Percentiles rank a stretch among this genome's conserved stretches.
Conservation (phyloP, 2,797 vertebrate genomes). For the Emys orbicularis region DNA sequence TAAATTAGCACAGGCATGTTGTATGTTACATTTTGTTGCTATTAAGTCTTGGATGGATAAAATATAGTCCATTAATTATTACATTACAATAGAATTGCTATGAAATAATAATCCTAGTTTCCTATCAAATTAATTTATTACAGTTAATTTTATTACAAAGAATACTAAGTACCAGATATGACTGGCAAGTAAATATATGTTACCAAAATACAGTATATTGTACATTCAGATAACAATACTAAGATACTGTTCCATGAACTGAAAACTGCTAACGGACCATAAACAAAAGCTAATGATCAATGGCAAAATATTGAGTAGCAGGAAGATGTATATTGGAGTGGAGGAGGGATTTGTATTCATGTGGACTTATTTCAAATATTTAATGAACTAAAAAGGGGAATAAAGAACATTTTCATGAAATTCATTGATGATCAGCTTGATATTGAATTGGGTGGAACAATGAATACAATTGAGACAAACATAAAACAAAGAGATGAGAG, state of each 20-base stretch:
- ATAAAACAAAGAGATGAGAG: background rate
- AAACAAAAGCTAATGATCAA: conserved; percentile 24
- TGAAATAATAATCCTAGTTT: conserved; percentile 20
- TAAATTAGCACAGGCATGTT: background rate
- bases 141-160: background rate
- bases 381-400: background rate
- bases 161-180: background rate
- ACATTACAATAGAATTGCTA: background rate
- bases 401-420: background rate
- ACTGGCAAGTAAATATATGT: background rate
- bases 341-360: background rate
- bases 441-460: background rate
- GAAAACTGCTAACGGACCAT: conserved; percentile 15
- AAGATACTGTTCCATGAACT: conserved; percentile 24
- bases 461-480: background rate
- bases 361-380: background rate
- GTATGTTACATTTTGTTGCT: background rate
- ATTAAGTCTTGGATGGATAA: background rate
- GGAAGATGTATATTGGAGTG: conserved; percentile 10
- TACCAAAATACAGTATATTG: conserved; percentile 41
- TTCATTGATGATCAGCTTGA: background rate
- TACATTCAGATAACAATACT: conserved; percentile 21
- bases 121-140: background rate
- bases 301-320: conserved; percentile 26
- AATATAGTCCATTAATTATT: background rate